A percentile compares a stretch with the other conserved stretches of the same genome.
Evolutionary conservation across 2,888 invertebrate species (phyloP).

Genomic region (Drosophila longiperda): DNA sequence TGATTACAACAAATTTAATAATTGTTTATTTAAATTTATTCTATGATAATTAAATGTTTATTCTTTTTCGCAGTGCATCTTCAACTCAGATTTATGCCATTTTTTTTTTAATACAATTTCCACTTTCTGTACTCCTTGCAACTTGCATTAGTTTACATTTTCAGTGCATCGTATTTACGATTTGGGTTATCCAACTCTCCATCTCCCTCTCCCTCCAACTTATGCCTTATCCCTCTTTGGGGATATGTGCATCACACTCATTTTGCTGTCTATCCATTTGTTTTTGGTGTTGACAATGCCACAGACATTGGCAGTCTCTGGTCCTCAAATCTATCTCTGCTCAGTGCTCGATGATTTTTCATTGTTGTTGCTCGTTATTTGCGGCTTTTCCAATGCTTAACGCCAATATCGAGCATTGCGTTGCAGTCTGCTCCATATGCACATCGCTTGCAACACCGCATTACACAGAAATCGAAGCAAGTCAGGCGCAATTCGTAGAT

Average conservation of each 20-base stretch:
- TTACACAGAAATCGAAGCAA: slow-evolving; percentile 64
- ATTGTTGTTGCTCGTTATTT: slow-evolving; percentile 58
- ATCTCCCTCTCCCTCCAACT: background rate
- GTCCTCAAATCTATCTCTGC: slow-evolving; percentile 16
- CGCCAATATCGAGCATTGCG: slow-evolving; percentile 59
- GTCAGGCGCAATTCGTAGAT: slow-evolving; percentile 72
- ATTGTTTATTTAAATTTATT: background rate
- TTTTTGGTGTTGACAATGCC: slow-evolving; percentile 60
- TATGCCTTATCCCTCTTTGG: background rate
- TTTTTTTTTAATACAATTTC: slow-evolving; percentile 18
- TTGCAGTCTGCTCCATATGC: slow-evolving; percentile 1
- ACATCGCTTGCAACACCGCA: background rate
- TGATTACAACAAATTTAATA: background rate
- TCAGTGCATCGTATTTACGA: slow-evolving; percentile 74
- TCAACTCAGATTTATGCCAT: background rate
- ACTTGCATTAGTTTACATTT: slow-evolving; percentile 55
- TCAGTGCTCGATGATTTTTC: slow-evolving; percentile 41
- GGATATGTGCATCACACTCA: slow-evolving; percentile 8
- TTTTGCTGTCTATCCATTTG: slow-evolving; percentile 31
- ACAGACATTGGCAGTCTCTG: slow-evolving; percentile 25
- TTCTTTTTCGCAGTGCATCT: slow-evolving; percentile 3
- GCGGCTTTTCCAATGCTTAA: slow-evolving; percentile 67
- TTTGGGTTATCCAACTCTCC: slow-evolving; percentile 16
- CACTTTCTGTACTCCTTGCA: slow-evolving; percentile 44
- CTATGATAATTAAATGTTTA: background rate